Evolutionary conservation across 2,888 invertebrate genomes (phyloP).

Genomic region (Psylliodes chrysocephalus): DNA sequence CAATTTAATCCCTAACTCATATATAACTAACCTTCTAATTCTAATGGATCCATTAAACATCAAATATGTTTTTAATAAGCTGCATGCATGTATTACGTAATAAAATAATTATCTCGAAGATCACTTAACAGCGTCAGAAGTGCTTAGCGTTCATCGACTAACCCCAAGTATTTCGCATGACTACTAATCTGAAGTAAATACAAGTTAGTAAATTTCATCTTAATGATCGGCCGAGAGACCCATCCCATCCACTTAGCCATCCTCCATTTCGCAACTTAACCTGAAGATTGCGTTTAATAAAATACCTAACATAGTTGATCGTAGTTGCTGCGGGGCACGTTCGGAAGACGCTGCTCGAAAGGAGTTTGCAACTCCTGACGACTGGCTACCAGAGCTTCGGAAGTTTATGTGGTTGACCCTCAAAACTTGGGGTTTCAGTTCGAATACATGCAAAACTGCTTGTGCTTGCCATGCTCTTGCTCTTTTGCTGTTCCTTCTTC

Average conservation of each 20-base stretch:
- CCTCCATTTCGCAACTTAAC: slow-evolving; percentile 55
- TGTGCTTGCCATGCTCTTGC: slow-evolving; percentile 52
- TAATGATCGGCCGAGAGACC: slow-evolving; percentile 39
- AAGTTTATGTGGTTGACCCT: slow-evolving; percentile 66
- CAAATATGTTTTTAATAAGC: too few relatives aligned
- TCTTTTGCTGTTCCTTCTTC: slow-evolving; percentile 29
- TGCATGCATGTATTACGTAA: not conserved
- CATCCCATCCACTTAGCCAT: slow-evolving; percentile 42
- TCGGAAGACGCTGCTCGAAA: slow-evolving; percentile 59
- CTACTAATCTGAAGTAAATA: slow-evolving; percentile 31
- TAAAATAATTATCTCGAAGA: not conserved
- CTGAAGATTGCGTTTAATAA: slow-evolving; percentile 61
- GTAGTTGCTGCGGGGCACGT: slow-evolving; percentile 47
- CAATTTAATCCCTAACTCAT: too few relatives aligned
- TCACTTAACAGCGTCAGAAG: not conserved
- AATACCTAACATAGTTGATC: slow-evolving; percentile 63
- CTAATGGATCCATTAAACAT: too few relatives aligned
- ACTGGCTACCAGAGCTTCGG: slow-evolving; percentile 58
- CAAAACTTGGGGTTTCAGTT: slow-evolving; percentile 60
- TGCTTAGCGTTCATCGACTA: not conserved
- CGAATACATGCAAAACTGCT: slow-evolving; percentile 62
- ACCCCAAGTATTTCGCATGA: slow-evolving; percentile 18
- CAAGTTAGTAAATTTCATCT: slow-evolving; percentile 40
- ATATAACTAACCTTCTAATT: too few relatives aligned
- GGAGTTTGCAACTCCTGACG: slow-evolving; percentile 51